Conservation (phyloP, 2,888 invertebrate genomes). For the Pandemis corylana region DNA sequence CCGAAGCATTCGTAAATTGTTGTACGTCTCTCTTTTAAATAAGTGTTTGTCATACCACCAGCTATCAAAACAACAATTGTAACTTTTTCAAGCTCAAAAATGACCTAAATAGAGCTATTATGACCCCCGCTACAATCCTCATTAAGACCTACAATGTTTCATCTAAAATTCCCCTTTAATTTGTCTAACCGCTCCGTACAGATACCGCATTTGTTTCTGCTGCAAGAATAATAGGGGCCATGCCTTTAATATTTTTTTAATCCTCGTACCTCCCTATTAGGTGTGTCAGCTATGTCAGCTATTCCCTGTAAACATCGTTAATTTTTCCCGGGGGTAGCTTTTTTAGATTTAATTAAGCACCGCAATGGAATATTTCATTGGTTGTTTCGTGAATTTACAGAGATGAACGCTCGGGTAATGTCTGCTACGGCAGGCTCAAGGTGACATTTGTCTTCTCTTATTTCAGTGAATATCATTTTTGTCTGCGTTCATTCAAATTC, state of each 20-base stretch:
- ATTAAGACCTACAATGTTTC: background rate
- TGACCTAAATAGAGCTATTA: background rate
- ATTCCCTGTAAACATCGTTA: conserved; percentile 30
- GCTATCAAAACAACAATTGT: background rate
- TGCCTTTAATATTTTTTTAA: conserved; percentile 38
- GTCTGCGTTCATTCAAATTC: background rate
- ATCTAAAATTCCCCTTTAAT: conserved; percentile 5
- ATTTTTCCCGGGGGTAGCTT: conserved; percentile 26
- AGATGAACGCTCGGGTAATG: conserved; percentile 6
- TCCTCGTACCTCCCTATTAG: conserved; percentile 20
- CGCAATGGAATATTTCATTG: conserved; percentile 34
- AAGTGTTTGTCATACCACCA: background rate
- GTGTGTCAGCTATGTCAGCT: conserved; percentile 35
- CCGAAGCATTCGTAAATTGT: too few species aligned
- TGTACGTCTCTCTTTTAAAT: background rate
- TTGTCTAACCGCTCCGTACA: conserved; percentile 6
- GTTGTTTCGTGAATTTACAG: conserved; percentile 13
- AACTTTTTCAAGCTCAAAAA: background rate
- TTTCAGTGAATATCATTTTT: background rate
- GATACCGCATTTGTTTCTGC: conserved; percentile 7
- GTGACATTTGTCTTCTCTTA: background rate
- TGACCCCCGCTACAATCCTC: background rate
- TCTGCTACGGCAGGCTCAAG: conserved; percentile 4
- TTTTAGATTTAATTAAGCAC: conserved; percentile 36
- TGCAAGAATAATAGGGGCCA: conserved; percentile 5